Percentiles rank a stretch among this genome's conserved stretches.
Conservation (phyloP, 2,797 vertebrate species). For the Chromobotia macracanthus region DNA sequence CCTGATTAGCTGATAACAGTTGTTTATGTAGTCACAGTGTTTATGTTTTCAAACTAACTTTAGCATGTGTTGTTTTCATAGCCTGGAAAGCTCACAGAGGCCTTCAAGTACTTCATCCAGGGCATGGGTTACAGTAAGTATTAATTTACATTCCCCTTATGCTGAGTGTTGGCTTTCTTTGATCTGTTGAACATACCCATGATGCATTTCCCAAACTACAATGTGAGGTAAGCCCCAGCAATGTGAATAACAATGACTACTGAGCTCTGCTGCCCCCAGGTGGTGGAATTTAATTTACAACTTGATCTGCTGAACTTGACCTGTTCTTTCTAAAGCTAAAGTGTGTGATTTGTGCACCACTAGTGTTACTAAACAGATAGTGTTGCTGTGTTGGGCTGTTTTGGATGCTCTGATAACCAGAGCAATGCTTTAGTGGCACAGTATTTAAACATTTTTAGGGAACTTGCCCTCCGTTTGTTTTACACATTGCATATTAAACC, state of each 20-base stretch:
- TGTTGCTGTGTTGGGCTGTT: background rate
- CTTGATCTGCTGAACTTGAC: background rate
- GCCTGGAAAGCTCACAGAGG: conserved; percentile 96
- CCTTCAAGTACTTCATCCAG: conserved; percentile 98
- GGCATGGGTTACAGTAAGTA: conserved; percentile 99
- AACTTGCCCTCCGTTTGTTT: too few species aligned
- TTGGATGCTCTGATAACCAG: background rate
- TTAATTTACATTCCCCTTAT: background rate
- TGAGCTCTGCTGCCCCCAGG: conserved; percentile 61
- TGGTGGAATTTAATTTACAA: conserved; percentile 54
- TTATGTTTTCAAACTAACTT: conserved; percentile 23
- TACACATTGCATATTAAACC: too few species aligned
- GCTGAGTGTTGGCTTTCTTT: background rate
- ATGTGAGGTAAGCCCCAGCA: too few species aligned
- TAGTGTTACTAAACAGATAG: background rate
- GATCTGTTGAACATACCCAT: background rate
- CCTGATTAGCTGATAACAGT: background rate
- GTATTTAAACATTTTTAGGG: background rate
- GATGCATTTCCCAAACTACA: background rate
- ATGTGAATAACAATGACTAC: background rate
- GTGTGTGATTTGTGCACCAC: background rate
- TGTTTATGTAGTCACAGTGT: background rate
- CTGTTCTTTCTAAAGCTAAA: background rate
- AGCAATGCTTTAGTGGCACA: background rate
- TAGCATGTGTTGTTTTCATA: conserved; percentile 65